These are phyloP conservation scores for Abscondita cerata DNA, from an alignment of 2,888 invertebrate species.

Conservation along the genomic window DNA sequence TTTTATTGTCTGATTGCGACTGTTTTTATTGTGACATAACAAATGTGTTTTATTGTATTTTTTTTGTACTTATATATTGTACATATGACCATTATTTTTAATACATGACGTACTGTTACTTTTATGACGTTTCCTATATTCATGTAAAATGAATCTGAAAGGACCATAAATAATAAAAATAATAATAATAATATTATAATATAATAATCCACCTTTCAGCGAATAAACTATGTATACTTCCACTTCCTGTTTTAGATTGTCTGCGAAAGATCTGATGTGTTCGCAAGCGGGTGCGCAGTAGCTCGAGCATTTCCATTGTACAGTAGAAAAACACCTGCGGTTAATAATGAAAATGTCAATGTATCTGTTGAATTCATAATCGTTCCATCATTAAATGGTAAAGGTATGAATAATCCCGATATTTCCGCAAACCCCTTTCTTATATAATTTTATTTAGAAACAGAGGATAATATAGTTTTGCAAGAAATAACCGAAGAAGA, in stretches of 20 bases:
- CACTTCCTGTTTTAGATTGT: constrained; percentile 64
- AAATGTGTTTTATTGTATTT: too few species aligned
- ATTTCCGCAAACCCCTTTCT: too few species aligned
- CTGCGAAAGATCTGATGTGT: constrained; percentile 77
- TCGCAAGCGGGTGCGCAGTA: constrained; percentile 82
- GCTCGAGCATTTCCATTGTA: constrained; percentile 83
- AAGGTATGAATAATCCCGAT: too few species aligned
- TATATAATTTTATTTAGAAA: constrained; percentile 19
- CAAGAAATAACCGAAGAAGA: constrained; percentile 56
- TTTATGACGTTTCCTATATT: too few species aligned
- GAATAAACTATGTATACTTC: background rate
- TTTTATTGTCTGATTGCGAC: too few species aligned
- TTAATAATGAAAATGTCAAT: constrained; percentile 46
- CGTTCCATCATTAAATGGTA: constrained; percentile 45
- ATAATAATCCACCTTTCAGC: too few species aligned
- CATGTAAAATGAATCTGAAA: too few species aligned
- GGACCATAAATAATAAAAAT: background rate
- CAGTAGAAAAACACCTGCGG: constrained; percentile 61
- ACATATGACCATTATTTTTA: too few species aligned
- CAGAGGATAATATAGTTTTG: constrained; percentile 42
- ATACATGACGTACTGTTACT: too few species aligned
- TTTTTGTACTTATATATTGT: too few species aligned
- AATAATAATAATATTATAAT: background rate
- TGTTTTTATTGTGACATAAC: too few species aligned
- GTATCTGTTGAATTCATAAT: constrained; percentile 66